Percentiles rank a stretch among this genome's conserved stretches.
Conservation (phyloP, 2,888 invertebrate species). For the Rhabditoides inermis region DNA sequence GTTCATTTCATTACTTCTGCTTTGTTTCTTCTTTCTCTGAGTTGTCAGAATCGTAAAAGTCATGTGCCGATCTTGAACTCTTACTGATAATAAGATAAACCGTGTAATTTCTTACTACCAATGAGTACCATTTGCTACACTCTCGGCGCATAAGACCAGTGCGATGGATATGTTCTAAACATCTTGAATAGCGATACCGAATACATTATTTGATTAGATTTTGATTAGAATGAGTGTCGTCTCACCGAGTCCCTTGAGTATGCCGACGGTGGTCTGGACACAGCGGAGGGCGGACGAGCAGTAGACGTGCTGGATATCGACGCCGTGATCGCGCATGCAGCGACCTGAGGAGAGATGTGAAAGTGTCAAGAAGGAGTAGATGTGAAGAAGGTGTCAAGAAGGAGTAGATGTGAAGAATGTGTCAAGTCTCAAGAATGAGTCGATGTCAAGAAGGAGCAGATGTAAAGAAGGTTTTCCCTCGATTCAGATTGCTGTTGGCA, state of each 20-base stretch:
- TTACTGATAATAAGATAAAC: not conserved
- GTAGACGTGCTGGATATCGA: conserved; percentile 69
- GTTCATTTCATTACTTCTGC: no score
- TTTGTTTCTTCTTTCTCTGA: no score
- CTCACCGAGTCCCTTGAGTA: conserved; percentile 56
- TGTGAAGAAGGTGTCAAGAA: not conserved
- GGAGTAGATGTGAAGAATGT: not conserved
- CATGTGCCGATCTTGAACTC: no score
- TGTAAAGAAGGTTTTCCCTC: not conserved
- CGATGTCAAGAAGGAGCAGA: not conserved
- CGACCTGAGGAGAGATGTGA: conserved; percentile 61
- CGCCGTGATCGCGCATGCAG: conserved; percentile 67
- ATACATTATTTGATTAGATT: not conserved
- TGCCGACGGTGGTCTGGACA: conserved; percentile 69
- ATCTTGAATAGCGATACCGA: no score
- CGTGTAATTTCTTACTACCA: not conserved
- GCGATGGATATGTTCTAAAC: no score
- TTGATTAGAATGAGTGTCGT: not conserved
- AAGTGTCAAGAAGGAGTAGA: not conserved
- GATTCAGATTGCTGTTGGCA: no score
- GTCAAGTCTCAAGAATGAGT: no score
- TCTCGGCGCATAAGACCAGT: no score
- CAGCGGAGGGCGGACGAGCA: conserved; percentile 82
- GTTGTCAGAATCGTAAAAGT: no score
- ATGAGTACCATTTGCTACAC: no score